Percentiles rank a stretch among this genome's conserved stretches.
phyloP scores from a whole-genome alignment of 2,797 vertebrate genomes.

The Propithecus perrieri region DNA sequence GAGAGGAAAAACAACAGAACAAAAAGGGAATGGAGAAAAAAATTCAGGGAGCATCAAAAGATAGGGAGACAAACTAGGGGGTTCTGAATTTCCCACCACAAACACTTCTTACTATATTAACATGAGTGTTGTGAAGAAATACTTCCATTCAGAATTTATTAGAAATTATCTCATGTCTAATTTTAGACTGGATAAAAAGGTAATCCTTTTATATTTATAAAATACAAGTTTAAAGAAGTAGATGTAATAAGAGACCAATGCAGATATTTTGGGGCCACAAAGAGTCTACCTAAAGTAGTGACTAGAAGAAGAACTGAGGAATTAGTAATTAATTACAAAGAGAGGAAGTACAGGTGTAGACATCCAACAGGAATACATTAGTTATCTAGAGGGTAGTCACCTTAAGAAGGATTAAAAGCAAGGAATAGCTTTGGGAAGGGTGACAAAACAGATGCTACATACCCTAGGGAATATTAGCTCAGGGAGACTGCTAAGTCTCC shows the following conservation, averaged over 20 bases:
- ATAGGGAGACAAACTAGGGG: not conserved
- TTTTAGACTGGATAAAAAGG: not conserved
- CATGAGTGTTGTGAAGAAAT: not conserved
- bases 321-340: not conserved
- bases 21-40: not conserved
- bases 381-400: not conserved
- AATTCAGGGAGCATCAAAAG: not conserved
- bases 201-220: not conserved
- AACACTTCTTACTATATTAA: not conserved
- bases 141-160: not conserved
- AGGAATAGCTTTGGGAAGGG: not conserved
- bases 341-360: not conserved
- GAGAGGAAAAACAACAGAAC: not conserved
- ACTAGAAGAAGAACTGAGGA: not conserved
- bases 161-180: slow-evolving; percentile 15
- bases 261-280: not conserved
- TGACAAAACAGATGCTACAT: not conserved
- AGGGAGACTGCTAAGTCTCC: not conserved
- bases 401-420: not conserved
- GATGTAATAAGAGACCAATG: not conserved
- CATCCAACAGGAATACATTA: not conserved
- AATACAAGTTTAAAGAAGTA: not conserved
- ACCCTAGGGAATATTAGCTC: not conserved
- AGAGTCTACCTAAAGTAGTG: not conserved
- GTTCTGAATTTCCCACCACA: not conserved